phyloP scores from a whole-genome alignment of 2,888 invertebrate species.

The Ormyrus pomaceus region DNA sequence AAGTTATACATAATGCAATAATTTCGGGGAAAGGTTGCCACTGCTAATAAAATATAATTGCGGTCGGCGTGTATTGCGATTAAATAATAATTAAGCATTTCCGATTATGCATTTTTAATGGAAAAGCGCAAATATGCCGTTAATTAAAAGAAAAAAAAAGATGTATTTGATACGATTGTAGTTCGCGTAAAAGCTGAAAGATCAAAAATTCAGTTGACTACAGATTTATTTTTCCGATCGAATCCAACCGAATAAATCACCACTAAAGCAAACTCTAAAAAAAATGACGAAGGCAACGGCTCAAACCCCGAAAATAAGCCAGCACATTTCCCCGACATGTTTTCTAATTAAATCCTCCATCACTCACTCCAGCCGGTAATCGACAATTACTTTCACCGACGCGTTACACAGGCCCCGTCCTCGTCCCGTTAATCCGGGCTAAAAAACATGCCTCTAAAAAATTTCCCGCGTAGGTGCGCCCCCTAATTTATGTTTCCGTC shows the following conservation, averaged over 20 bases:
- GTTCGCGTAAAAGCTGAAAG: no score
- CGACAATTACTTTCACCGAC: constrained; percentile 30
- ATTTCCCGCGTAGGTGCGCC: constrained; percentile 45
- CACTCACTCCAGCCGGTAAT: constrained; percentile 18
- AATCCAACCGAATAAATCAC: no score
- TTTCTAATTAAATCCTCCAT: constrained; percentile 27
- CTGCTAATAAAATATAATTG: no score
- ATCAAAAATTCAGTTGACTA: no score
- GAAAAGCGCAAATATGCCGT: no score
- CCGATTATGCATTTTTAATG: no score
- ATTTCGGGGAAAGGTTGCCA: not conserved
- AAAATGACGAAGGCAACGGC: not conserved
- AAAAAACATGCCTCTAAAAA: constrained; percentile 24
- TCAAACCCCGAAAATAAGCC: not conserved
- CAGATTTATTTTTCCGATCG: no score
- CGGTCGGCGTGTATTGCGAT: no score
- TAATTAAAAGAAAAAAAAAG: no score
- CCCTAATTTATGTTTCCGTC: constrained; percentile 49
- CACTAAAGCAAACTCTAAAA: not conserved
- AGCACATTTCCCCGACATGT: not conserved
- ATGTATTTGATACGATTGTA: no score
- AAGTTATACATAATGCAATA: constrained; percentile 14
- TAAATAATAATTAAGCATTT: no score
- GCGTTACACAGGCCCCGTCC: not conserved
- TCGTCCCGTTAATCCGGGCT: constrained; percentile 19